These are phyloP conservation scores for Drosophila sp. DNA, from an alignment of 1,140 invertebrate species.

Conservation along the genomic window DNA sequence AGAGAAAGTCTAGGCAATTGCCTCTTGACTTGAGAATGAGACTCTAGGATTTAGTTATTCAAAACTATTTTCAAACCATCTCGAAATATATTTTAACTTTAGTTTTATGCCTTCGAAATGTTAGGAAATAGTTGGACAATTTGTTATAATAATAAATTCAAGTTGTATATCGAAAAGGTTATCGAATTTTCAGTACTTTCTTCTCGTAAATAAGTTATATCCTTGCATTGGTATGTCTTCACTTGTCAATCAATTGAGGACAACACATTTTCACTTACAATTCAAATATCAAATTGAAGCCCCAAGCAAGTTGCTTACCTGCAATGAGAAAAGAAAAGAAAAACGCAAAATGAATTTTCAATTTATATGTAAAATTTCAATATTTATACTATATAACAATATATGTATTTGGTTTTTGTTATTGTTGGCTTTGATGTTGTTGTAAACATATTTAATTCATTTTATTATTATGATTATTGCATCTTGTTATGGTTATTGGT, in stretches of 20 bases:
- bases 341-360: not conserved
- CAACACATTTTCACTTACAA: constrained; percentile 34
- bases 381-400: not conserved
- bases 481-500: constrained; percentile 61
- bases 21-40: no score
- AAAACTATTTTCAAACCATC: no score
- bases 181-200: no score
- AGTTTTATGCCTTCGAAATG: no score
- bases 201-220: no score
- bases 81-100: no score
- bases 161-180: no score
- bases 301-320: constrained; percentile 5
- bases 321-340: not conserved
- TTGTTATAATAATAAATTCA: no score
- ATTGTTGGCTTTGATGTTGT: constrained; percentile 41
- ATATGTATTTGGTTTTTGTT: not conserved
- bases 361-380: not conserved
- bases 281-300: constrained; percentile 20
- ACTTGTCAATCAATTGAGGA: not conserved
- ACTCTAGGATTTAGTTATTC: no score
- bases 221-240: not conserved
- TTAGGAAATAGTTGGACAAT: no score
- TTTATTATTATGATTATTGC: constrained; percentile 76
- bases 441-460: constrained; percentile 76
- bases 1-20: no score